Evolutionary conservation across 2,888 invertebrate genomes (phyloP).

Genomic region (Trissolcus japonicus): DNA sequence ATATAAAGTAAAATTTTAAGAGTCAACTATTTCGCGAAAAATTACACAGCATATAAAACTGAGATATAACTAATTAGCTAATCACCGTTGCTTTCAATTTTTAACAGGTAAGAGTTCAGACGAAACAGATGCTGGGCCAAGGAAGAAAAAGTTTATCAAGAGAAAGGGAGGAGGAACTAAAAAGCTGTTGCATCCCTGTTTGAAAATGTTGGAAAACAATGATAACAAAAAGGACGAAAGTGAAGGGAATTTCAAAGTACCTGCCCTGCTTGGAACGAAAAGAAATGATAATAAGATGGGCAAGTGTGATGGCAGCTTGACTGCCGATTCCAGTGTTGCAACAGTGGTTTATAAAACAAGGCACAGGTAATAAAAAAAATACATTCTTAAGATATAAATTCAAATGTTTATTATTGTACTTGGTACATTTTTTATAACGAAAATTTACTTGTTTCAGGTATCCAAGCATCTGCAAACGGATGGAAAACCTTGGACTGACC

Average conservation of each 20-base stretch:
- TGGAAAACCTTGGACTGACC: conserved; percentile 31
- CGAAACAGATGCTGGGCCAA: not conserved
- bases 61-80: too few species aligned
- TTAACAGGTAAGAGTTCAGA: not conserved
- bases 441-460: conserved; percentile 45
- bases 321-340: not conserved
- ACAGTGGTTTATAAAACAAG: conserved; percentile 25
- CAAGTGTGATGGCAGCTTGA: not conserved
- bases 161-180: not conserved
- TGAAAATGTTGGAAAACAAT: not conserved
- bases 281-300: conserved; percentile 7
- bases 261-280: not conserved
- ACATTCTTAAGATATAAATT: not conserved
- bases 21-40: too few species aligned
- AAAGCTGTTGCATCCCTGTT: conserved; percentile 6
- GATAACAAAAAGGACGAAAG: too few species aligned
- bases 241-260: conserved; percentile 9
- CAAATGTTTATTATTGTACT: not conserved
- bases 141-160: not conserved
- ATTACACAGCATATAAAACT: too few species aligned
- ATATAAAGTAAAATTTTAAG: too few species aligned
- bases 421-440: not conserved
- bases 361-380: conserved; percentile 10
- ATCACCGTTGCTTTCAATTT: not conserved
- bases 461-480: conserved; percentile 35